Evolutionary conservation across 1,140 invertebrate species (phyloP).

Genomic region (Drosophila subpulchrella): DNA sequence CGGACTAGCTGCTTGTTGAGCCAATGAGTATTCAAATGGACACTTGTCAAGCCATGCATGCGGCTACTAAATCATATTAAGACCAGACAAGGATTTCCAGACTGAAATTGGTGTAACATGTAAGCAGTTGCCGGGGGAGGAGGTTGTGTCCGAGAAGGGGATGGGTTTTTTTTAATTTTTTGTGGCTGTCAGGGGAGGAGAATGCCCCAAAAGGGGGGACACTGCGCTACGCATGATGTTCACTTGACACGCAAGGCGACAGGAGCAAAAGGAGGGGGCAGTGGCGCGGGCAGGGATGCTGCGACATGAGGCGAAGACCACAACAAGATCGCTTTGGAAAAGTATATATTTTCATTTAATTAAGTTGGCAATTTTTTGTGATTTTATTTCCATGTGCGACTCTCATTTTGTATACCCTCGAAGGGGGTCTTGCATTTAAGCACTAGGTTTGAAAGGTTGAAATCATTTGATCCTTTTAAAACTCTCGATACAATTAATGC

Average conservation of each 20-base stretch:
- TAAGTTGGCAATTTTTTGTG: constrained; percentile 69
- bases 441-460: background rate
- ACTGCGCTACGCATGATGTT: constrained; percentile 82
- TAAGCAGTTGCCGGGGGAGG: constrained; percentile 30
- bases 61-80: constrained; percentile 84
- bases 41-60: constrained; percentile 83
- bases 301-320: constrained; percentile 25
- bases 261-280: constrained; percentile 20
- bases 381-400: constrained; percentile 23
- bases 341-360: constrained; percentile 73
- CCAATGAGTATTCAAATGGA: constrained; percentile 84
- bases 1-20: constrained; percentile 66
- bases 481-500: no score
- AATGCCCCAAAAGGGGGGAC: constrained; percentile 30
- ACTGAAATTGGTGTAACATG: constrained; percentile 80
- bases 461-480: background rate
- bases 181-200: background rate
- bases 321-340: constrained; percentile 70
- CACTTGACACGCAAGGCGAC: constrained; percentile 80
- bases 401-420: constrained; percentile 16
- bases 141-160: background rate
- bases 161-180: background rate
- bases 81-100: constrained; percentile 81
- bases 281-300: constrained; percentile 8
- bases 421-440: background rate